A percentile compares a stretch with the other conserved stretches of the same genome.
Conservation (phyloP, 2,113 vertebrate genomes). For the Ochotona curzoniae region DNA sequence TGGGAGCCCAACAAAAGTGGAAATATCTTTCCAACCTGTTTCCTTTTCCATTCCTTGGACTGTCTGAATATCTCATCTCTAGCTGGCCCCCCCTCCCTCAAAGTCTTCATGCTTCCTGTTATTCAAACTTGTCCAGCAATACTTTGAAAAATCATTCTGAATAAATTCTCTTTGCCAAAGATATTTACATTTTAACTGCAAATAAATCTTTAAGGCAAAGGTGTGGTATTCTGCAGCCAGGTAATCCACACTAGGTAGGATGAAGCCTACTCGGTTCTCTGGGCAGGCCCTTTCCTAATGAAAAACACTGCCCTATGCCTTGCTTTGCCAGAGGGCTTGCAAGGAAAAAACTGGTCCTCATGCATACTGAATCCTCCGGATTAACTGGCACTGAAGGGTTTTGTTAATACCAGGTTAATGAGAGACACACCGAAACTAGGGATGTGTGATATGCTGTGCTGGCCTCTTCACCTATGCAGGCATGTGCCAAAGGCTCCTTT, state of each 20-base stretch:
- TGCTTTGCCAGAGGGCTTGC: not conserved
- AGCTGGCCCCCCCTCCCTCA: not conserved
- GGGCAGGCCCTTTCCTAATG: not conserved
- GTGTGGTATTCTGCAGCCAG: not conserved
- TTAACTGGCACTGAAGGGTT: slow-evolving; percentile 42
- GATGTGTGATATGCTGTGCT: not conserved
- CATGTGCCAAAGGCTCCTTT: not conserved
- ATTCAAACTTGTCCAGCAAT: not conserved
- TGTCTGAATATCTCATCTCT: not conserved
- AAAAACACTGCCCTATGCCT: not conserved
- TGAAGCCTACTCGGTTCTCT: not conserved
- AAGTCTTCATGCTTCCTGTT: not conserved
- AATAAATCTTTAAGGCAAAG: slow-evolving; percentile 3
- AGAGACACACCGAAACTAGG: not conserved
- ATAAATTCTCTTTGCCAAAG: slow-evolving; percentile 24
- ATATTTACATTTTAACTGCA: slow-evolving; percentile 43
- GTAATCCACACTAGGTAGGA: not conserved
- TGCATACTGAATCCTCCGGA: not conserved
- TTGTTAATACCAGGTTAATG: slow-evolving; percentile 24
- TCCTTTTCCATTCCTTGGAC: not conserved
- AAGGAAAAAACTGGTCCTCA: not conserved
- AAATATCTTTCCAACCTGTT: not conserved
- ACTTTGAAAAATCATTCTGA: slow-evolving; percentile 13
- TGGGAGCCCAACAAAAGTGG: not conserved
- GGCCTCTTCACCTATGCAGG: accelerated